Conservation (phyloP, 1,140 invertebrate genomes). For the Brachionus paranguensis region DNA sequence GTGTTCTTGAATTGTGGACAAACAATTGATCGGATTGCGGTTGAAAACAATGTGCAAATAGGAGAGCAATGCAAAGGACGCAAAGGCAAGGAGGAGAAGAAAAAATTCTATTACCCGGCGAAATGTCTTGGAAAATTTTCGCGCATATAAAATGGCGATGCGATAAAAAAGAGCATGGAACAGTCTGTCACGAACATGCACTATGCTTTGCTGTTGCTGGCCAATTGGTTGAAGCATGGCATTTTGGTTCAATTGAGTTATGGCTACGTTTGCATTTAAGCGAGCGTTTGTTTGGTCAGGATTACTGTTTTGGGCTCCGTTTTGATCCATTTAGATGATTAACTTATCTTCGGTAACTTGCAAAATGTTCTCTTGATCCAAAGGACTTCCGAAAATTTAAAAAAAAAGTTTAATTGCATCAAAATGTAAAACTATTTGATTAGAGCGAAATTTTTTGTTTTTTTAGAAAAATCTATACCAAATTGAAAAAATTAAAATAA, state of each 20-base stretch:
- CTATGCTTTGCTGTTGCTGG: constrained; percentile 35
- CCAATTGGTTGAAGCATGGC: background rate
- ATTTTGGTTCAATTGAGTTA: background rate
- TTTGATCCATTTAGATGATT: background rate
- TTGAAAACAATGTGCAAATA: constrained; percentile 93
- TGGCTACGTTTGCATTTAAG: background rate
- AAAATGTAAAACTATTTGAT: background rate
- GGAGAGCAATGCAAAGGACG: constrained; percentile 61
- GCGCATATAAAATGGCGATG: constrained; percentile 21
- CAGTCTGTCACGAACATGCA: constrained; percentile 26
- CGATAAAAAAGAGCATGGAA: constrained; percentile 39
- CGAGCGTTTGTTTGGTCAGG: background rate
- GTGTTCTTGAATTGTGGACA: constrained; percentile 74
- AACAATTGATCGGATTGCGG: constrained; percentile 81
- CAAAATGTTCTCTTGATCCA: background rate
- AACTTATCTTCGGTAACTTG: background rate
- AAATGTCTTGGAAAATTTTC: constrained; percentile 24
- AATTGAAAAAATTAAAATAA: background rate
- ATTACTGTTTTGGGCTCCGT: background rate
- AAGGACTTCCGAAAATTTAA: background rate
- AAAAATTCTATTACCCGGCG: constrained; percentile 11
- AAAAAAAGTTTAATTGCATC: background rate
- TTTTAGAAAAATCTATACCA: background rate
- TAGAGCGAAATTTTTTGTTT: background rate
- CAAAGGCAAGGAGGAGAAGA: background rate